These are phyloP conservation scores for Oceanites oceanicus DNA, from an alignment of 2,113 vertebrate genomes.

Conservation along the genomic window DNA sequence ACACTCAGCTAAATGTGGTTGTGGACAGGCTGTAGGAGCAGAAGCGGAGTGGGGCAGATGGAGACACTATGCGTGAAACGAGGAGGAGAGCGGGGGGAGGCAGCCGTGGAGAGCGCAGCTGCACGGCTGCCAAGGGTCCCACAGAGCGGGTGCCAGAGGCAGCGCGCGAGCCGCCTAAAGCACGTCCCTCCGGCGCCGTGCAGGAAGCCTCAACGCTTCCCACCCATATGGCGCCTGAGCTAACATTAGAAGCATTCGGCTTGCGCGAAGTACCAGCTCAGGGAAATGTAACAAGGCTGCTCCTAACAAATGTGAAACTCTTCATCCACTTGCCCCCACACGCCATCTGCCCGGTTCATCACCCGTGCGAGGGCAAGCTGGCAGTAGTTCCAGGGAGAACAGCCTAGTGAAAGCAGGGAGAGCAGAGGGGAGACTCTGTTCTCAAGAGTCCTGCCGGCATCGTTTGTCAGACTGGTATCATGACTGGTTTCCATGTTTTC, in stretches of 20 bases:
- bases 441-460: background rate
- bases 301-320: background rate
- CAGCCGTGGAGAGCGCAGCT: accelerated
- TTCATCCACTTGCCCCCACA: background rate
- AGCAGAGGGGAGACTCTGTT: background rate
- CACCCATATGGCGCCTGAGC: slow-evolving; percentile 6
- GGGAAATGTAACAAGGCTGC: background rate
- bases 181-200: accelerated
- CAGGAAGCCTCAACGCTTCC: background rate
- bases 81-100: accelerated
- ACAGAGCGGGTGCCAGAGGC: background rate
- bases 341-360: background rate
- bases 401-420: background rate
- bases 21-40: background rate
- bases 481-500: background rate
- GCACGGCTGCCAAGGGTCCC: background rate
- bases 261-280: background rate
- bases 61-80: accelerated
- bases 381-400: background rate
- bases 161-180: background rate
- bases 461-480: background rate
- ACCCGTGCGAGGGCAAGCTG: background rate
- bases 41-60: background rate
- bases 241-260: slow-evolving; percentile 51
- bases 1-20: background rate